These are phyloP conservation scores for Melanotaenia nigrans DNA, from an alignment of 2,797 vertebrate genomes.

Conservation along the genomic window DNA sequence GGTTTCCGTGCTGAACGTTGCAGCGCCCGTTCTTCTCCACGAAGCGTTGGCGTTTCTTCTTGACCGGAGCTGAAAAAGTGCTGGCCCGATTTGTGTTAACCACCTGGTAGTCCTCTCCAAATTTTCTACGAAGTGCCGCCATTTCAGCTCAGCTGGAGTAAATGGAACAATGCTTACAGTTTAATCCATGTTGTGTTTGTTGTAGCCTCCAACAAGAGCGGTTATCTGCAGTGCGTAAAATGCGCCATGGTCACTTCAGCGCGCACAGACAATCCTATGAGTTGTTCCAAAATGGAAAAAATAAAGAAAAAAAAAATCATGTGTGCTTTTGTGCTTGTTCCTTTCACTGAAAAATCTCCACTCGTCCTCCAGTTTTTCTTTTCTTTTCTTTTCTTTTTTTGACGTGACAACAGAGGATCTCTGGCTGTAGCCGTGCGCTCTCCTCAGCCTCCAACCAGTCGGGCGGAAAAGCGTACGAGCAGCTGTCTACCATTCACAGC, in stretches of 20 bases:
- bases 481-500: conserved; percentile 61
- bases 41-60: conserved; percentile 91
- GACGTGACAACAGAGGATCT: conserved; percentile 5
- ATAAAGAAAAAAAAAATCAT: background rate
- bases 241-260: conserved; percentile 69
- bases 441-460: conserved; percentile 40
- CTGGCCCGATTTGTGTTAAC: conserved; percentile 81
- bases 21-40: conserved; percentile 95
- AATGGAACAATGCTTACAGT: conserved; percentile 7
- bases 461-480: conserved; percentile 30
- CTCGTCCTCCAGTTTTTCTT: background rate
- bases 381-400: background rate
- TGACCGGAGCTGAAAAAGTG: conserved; percentile 80
- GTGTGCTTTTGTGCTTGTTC: background rate
- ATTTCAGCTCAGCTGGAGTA: conserved; percentile 68
- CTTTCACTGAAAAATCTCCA: conserved; percentile 7
- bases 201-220: conserved; percentile 38
- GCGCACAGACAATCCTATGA: conserved; percentile 43
- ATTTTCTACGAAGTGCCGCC: conserved; percentile 89
- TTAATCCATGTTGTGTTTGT: conserved; percentile 69
- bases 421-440: conserved; percentile 49
- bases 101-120: conserved; percentile 91
- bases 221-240: conserved; percentile 80
- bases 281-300: background rate
- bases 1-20: conserved; percentile 92